Conservation (phyloP, 1,140 invertebrate species). For the Dryas iulia region DNA sequence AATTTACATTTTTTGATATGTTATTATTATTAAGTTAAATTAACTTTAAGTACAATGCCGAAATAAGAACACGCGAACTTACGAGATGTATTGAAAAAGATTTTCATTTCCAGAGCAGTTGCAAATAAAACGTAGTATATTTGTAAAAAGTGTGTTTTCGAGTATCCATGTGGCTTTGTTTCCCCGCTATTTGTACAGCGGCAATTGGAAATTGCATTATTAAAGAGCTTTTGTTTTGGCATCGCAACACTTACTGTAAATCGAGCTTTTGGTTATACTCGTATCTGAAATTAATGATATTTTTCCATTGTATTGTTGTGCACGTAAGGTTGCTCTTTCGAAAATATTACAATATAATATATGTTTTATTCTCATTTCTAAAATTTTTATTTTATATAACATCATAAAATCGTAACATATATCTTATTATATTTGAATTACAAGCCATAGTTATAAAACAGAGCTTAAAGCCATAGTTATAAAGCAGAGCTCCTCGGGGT, state of each 20-base stretch:
- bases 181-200: constrained; percentile 75
- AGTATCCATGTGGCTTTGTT: constrained; percentile 31
- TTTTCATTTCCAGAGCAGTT: not conserved
- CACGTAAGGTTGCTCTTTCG: not conserved
- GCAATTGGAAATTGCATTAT: constrained; percentile 81
- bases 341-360: too few relatives aligned
- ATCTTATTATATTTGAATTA: too few relatives aligned
- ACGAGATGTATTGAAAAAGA: not conserved
- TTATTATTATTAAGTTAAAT: not conserved
- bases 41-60: not conserved
- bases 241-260: constrained; percentile 70
- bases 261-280: constrained; percentile 40
- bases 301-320: not conserved
- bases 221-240: constrained; percentile 78
- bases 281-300: not conserved
- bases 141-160: constrained; percentile 23
- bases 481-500: too few relatives aligned
- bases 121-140: constrained; percentile 3
- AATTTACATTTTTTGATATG: not conserved
- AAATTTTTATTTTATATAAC: too few relatives aligned
- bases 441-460: too few relatives aligned
- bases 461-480: too few relatives aligned
- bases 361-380: too few relatives aligned
- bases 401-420: too few relatives aligned
- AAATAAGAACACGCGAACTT: not conserved